A percentile compares a stretch with the other conserved stretches of the same genome.
Conservation (phyloP, 1,140 invertebrate genomes). For the Euura saliciscinereae region DNA sequence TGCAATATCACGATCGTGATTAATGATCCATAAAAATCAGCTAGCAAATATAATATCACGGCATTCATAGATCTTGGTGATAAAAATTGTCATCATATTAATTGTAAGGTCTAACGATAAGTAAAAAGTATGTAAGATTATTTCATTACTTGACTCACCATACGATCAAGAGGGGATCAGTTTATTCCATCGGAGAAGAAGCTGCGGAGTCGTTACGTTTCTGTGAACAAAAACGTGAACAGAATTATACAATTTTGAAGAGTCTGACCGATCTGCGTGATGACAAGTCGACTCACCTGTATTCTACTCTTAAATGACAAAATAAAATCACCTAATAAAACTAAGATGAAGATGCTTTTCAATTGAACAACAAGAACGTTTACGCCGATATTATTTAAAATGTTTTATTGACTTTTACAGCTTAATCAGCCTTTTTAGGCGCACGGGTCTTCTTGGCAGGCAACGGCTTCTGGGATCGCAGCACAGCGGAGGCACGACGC, state of each 20-base stretch:
- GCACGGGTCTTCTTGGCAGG: conserved; percentile 76
- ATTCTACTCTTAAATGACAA: neutral
- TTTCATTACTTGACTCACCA: neutral
- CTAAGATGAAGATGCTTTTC: neutral
- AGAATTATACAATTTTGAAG: too few species aligned
- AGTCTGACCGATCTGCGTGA: neutral
- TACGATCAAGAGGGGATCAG: too few species aligned
- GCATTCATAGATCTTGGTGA: conserved; percentile 7
- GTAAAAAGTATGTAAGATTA: neutral
- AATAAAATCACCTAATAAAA: neutral
- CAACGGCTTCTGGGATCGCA: conserved; percentile 85
- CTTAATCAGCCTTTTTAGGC: conserved; percentile 77
- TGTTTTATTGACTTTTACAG: conserved; percentile 48
- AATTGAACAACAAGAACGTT: neutral
- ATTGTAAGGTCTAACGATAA: neutral
- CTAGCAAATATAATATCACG: neutral
- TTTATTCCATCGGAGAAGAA: too few species aligned
- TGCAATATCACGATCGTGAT: neutral
- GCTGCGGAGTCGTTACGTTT: too few species aligned
- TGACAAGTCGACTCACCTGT: neutral
- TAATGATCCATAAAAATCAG: neutral
- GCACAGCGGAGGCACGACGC: conserved; percentile 87
- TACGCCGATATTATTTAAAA: conserved; percentile 17
- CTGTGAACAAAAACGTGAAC: too few species aligned
- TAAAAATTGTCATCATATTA: neutral